A percentile compares a stretch with the other conserved stretches of the same genome.
Evolutionary conservation across 2,113 vertebrate genomes (phyloP).

Genomic region (Ictidomys tridecemlineatus): DNA sequence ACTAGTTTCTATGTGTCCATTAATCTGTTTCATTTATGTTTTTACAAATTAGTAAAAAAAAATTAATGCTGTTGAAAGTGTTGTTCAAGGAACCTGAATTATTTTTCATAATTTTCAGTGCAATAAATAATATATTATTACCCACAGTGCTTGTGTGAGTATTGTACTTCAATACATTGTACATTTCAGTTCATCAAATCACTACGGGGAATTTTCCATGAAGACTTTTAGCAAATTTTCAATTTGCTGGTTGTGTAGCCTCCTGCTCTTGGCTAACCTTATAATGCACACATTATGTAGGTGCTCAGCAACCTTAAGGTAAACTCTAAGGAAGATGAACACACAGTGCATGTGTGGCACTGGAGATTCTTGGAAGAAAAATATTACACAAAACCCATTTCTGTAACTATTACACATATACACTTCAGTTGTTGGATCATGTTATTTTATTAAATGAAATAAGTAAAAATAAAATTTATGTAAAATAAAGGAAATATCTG

Average conservation of each 20-base stretch:
- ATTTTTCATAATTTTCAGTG: constrained; percentile 27
- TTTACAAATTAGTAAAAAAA: constrained; percentile 38
- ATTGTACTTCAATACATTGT: not conserved
- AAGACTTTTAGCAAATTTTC: not conserved
- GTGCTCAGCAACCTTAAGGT: not conserved
- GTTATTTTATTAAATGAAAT: constrained; percentile 31
- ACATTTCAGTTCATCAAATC: constrained; percentile 40
- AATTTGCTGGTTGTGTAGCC: not conserved
- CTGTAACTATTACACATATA: not conserved
- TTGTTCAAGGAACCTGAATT: not conserved
- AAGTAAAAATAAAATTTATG: not conserved
- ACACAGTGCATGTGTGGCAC: not conserved
- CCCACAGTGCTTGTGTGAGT: not conserved
- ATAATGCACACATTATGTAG: not conserved
- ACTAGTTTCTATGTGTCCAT: not conserved
- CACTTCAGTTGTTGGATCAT: not conserved
- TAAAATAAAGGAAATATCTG: not conserved
- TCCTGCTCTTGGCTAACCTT: not conserved
- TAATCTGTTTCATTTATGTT: not conserved
- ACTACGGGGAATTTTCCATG: constrained; percentile 21
- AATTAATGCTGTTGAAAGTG: not conserved
- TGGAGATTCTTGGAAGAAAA: not conserved
- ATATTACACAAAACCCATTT: not conserved
- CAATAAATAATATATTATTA: not conserved
- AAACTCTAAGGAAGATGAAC: not conserved